Evolutionary conservation across 2,797 vertebrate species (phyloP).

Genomic region (Sebastes goodei): DNA sequence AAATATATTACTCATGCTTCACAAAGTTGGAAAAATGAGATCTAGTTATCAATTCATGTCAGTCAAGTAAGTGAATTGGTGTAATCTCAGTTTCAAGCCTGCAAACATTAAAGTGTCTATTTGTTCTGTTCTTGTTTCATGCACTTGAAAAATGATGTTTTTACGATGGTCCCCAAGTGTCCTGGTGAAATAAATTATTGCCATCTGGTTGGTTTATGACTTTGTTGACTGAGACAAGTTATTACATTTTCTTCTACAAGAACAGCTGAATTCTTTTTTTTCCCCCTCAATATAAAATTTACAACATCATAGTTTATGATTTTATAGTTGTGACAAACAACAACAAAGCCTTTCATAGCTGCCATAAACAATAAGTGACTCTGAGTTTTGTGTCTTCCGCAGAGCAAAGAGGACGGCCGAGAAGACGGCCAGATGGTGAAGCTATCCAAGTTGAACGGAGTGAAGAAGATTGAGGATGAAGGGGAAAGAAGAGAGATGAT

Average conservation of each 20-base stretch:
- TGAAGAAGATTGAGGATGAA: slow-evolving; percentile 70
- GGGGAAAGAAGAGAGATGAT: slow-evolving; percentile 91
- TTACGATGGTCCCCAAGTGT: not conserved
- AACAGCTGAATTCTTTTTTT: not conserved
- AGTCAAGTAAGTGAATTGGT: not conserved
- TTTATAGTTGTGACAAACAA: not conserved
- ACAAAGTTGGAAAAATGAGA: not conserved
- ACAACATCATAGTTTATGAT: not conserved
- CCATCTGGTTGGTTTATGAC: not conserved
- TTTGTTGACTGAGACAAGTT: not conserved
- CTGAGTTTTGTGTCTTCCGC: slow-evolving; percentile 10
- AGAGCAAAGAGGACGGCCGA: slow-evolving; percentile 66
- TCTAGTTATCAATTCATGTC: not conserved
- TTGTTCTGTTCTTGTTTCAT: not conserved
- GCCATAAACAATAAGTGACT: not conserved
- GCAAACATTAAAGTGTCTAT: not conserved
- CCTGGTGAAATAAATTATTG: not conserved
- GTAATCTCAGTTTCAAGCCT: not conserved
- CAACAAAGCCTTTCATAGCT: not conserved
- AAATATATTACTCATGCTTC: not conserved
- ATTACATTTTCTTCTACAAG: not conserved
- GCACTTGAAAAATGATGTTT: not conserved
- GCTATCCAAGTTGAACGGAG: slow-evolving; percentile 59
- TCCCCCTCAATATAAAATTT: not conserved
- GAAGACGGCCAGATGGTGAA: slow-evolving; percentile 63